These are phyloP conservation scores for Apogon talboti DNA, from an alignment of 2,797 vertebrate genomes.

Conservation along the genomic window DNA sequence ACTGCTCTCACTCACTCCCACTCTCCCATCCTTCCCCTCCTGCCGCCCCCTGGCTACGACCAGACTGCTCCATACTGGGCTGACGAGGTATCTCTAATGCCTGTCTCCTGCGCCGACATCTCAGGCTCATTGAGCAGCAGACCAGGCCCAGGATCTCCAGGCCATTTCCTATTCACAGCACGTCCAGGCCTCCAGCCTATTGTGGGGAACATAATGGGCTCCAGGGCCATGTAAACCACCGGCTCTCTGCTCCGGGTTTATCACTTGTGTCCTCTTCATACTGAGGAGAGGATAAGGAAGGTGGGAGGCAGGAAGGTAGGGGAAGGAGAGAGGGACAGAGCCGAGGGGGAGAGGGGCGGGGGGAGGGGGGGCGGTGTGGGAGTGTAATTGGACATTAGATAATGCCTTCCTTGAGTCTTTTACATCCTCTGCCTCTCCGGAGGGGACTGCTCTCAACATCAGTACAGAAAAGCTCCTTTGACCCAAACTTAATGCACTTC, in stretches of 20 bases:
- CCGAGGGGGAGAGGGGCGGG: conserved; percentile 11
- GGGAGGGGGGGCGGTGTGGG: conserved; percentile 12
- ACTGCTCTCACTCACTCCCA: conserved; percentile 37
- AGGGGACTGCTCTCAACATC: conserved; percentile 52
- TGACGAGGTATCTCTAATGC: conserved; percentile 67
- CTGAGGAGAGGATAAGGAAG: conserved; percentile 48
- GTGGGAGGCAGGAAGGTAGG: conserved; percentile 47
- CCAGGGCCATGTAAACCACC: conserved; percentile 77
- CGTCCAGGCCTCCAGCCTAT: conserved; percentile 73
- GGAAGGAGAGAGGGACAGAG: conserved; percentile 26
- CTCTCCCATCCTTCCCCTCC: conserved; percentile 20
- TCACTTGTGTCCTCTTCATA: conserved; percentile 76
- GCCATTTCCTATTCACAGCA: conserved; percentile 81
- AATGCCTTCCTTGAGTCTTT: conserved; percentile 65
- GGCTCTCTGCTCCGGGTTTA: conserved; percentile 77
- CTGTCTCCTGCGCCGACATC: conserved; percentile 60
- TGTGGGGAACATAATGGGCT: conserved; percentile 83
- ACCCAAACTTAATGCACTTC: conserved; percentile 46
- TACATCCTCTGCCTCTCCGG: conserved; percentile 57
- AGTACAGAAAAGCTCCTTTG: conserved; percentile 44
- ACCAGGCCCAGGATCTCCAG: conserved; percentile 70
- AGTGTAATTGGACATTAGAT: conserved; percentile 69
- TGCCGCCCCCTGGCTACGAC: conserved; percentile 29
- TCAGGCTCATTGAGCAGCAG: conserved; percentile 77
- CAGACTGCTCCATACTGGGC: conserved; percentile 53